These are phyloP conservation scores for Heteromyza rotundicornis DNA, from an alignment of 2,888 invertebrate genomes.

Conservation along the genomic window DNA sequence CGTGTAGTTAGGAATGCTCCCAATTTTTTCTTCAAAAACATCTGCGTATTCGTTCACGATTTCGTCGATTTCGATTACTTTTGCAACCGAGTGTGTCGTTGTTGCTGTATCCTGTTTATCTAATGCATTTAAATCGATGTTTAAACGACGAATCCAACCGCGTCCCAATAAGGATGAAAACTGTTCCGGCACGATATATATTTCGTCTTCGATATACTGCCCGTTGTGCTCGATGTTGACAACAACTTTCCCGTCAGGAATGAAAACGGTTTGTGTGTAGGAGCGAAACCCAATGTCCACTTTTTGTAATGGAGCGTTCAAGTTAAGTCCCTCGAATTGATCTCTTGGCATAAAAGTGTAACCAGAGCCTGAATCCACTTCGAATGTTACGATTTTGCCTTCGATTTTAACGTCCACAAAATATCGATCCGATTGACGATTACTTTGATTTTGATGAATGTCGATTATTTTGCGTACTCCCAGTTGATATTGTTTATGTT, in stretches of 20 bases:
- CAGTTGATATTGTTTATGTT: too few species aligned
- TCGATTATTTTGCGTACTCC: too few species aligned
- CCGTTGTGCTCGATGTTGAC: too few species aligned
- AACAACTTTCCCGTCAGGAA: too few species aligned
- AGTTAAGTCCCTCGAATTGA: slow-evolving; percentile 5
- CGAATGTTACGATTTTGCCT: slow-evolving; percentile 12
- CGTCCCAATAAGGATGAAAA: too few species aligned
- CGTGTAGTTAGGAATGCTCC: not conserved
- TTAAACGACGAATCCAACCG: too few species aligned
- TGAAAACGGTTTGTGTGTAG: slow-evolving; percentile 22
- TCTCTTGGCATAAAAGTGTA: slow-evolving; percentile 22
- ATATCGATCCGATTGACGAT: slow-evolving; percentile 8
- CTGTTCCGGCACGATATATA: too few species aligned
- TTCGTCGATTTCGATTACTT: not conserved
- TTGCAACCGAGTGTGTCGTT: not conserved
- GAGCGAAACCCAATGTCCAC: slow-evolving; percentile 19
- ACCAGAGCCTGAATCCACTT: slow-evolving; percentile 17
- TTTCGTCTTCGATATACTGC: too few species aligned
- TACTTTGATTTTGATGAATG: too few species aligned
- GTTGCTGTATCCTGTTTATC: not conserved
- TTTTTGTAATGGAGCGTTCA: slow-evolving; percentile 13
- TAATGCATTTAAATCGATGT: slow-evolving; percentile 15
- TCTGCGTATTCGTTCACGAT: not conserved
- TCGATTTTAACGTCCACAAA: slow-evolving; percentile 16
- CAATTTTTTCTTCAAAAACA: slow-evolving; percentile 9